These are phyloP conservation scores for Hesperia comma DNA, from an alignment of 2,888 invertebrate genomes.

Conservation along the genomic window DNA sequence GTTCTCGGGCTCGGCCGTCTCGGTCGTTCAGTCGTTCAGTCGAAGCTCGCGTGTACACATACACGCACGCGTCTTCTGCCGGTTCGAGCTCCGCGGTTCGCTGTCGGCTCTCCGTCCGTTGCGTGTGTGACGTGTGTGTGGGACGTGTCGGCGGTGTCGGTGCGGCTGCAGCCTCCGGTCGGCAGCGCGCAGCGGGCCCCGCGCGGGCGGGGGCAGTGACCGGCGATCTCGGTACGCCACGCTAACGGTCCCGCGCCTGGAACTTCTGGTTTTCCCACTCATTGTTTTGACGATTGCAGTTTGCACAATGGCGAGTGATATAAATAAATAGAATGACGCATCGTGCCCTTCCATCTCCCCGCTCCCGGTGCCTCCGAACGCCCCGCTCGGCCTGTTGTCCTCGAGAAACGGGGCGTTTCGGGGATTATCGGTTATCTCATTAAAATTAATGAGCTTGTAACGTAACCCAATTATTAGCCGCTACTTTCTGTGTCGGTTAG, in stretches of 20 bases:
- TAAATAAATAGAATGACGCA: not conserved
- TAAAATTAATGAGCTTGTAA: slow-evolving; percentile 39
- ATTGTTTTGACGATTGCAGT: slow-evolving; percentile 1
- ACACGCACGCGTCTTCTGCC: slow-evolving; percentile 1
- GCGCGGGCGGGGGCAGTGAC: slow-evolving; percentile 61
- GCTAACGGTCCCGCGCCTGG: slow-evolving; percentile 8
- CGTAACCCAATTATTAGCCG: slow-evolving; percentile 16
- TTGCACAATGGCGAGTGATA: not conserved
- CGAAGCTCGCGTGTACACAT: slow-evolving; percentile 17
- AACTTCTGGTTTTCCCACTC: slow-evolving; percentile 4
- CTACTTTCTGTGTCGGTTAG: not conserved
- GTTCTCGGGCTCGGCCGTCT: not conserved
- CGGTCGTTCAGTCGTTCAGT: not conserved
- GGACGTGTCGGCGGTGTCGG: not conserved
- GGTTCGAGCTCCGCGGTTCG: not conserved
- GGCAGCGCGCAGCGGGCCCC: slow-evolving; percentile 20
- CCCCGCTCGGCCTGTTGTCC: not conserved
- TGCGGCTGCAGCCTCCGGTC: not conserved
- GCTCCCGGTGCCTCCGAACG: not conserved
- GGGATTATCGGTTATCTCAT: slow-evolving; percentile 39
- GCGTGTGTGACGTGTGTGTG: not conserved
- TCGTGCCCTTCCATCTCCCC: not conserved
- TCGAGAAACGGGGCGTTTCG: not conserved
- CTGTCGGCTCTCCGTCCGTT: slow-evolving; percentile 6
- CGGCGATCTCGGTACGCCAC: slow-evolving; percentile 54